Conservation (phyloP, 2,113 vertebrate species). For the Anarhynchus alexandrinus region DNA sequence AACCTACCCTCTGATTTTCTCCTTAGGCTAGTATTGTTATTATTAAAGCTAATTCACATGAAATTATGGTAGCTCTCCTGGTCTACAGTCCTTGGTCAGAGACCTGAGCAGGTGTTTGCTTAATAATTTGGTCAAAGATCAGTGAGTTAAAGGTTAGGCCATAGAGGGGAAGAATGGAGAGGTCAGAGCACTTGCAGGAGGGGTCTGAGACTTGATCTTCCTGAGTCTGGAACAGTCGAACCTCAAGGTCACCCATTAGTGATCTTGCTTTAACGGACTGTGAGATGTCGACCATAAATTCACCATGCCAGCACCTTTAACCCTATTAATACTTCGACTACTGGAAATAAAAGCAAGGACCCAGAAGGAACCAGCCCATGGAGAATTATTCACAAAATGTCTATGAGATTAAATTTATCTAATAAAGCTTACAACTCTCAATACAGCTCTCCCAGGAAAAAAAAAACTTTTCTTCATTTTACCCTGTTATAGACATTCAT, state of each 20-base stretch:
- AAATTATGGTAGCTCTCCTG: constrained; percentile 83
- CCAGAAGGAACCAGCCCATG: constrained; percentile 70
- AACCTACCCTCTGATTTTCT: constrained; percentile 78
- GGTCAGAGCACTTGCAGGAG: constrained; percentile 88
- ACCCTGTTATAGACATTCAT: neutral
- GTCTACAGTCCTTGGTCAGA: constrained; percentile 77
- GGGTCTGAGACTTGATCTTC: constrained; percentile 96
- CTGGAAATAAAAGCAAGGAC: constrained; percentile 81
- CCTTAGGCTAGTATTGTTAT: constrained; percentile 73
- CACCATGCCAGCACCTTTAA: constrained; percentile 90
- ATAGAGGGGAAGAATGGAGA: constrained; percentile 81
- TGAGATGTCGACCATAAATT: constrained; percentile 90
- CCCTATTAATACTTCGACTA: constrained; percentile 89
- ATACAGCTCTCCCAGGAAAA: neutral
- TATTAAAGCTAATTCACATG: constrained; percentile 79
- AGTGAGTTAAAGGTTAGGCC: constrained; percentile 94
- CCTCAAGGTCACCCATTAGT: constrained; percentile 99
- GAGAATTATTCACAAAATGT: constrained; percentile 71
- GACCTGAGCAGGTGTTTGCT: constrained; percentile 96
- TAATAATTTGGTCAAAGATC: constrained; percentile 99
- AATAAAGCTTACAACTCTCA: constrained; percentile 17
- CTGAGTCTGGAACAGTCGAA: constrained; percentile 88
- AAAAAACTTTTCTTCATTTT: neutral
- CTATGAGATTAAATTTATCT: constrained; percentile 54
- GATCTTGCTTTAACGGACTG: constrained; percentile 84